Base-by-base conservation (phyloP, 2,797 vertebrate genomes). In the Urophycis tenuis region DNA sequence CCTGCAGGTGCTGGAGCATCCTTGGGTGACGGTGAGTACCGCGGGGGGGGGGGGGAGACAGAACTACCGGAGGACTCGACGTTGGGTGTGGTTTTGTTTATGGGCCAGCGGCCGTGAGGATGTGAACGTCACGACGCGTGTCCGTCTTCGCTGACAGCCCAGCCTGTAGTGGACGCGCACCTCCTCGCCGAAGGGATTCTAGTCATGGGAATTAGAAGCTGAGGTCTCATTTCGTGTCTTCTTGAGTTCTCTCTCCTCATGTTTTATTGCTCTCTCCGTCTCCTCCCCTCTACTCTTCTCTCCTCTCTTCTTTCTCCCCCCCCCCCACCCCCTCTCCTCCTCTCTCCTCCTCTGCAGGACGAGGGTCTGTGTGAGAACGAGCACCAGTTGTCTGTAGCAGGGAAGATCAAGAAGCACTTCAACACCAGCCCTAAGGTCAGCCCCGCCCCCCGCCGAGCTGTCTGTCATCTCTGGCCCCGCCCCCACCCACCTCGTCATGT, bases 351-450 rank as follows among this genome's bases (percentile, higher is more conserved):
- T 72, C 71, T 73, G 0, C 90, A 99, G 98, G 96, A 99, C 32
- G 96, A 98, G 77, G 95, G 95, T 81, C 90, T 97, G 78, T 94
- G 95, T 75, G 97, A 99, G 91, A 98, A 97, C 45, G 95, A 97
- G 3, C 96, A 95, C 88, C 97, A 98, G 92, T 88, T 99, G 84
- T 97, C 95, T 15, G 98, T 99, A 88, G 96, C 97, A 79, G 97
- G 97, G 75, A 99, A 99, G 93, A 97, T 99, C 85, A 98, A 97
- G 94, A 99, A 99, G 87, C 96, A 99, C 91, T 99, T 99, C 92
- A 97, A 98, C 92, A 96, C 95, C 35, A 94, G 93, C 74, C 95
- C 95, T 36, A 97, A 96, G 82, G 93, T 92, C 78, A 95, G 93
- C 83, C 96, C 95, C 94, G 96, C 94, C 12, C 12, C 92, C 94